Percentiles rank a stretch among this genome's conserved stretches.
Conservation (phyloP, 2,113 vertebrate genomes). For the Aptenodytes patagonicus region DNA sequence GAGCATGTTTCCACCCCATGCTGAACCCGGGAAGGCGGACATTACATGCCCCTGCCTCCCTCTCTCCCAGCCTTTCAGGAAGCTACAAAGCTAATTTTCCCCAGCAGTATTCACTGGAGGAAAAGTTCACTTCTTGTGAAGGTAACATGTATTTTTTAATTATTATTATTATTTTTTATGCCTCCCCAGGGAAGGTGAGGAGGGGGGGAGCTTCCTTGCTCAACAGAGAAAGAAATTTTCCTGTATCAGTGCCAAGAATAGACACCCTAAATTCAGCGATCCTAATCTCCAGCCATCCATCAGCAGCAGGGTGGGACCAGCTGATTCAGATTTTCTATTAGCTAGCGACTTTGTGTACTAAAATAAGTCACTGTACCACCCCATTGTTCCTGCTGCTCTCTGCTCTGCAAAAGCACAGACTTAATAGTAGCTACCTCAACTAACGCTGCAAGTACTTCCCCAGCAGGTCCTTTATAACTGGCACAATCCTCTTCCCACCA, state of each 20-base stretch:
- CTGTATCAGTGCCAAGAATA: conserved; percentile 46
- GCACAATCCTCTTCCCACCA: not conserved
- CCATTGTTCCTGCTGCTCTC: conserved; percentile 19
- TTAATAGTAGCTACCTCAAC: not conserved
- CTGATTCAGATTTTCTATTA: conserved; percentile 65
- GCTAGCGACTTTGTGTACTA: conserved; percentile 47
- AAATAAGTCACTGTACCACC: conserved; percentile 51
- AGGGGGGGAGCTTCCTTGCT: conserved; percentile 34
- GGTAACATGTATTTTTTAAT: not conserved
- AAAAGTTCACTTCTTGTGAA: not conserved
- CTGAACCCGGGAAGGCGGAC: rapidly evolving
- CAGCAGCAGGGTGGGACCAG: conserved; percentile 53
- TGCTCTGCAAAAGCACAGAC: not conserved
- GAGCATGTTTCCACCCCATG: not conserved
- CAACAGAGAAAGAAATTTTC: conserved; percentile 46
- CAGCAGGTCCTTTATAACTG: not conserved
- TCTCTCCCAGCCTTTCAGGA: not conserved
- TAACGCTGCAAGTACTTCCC: not conserved
- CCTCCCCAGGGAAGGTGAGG: conserved; percentile 11
- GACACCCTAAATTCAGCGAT: conserved; percentile 61
- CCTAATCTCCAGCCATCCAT: conserved; percentile 63
- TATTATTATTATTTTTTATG: conserved; percentile 24
- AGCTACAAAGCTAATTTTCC: not conserved
- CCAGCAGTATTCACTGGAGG: not conserved
- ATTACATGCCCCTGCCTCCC: not conserved